Conservation (phyloP, 2,113 vertebrate species). For the Cyprinodon variegatus region DNA sequence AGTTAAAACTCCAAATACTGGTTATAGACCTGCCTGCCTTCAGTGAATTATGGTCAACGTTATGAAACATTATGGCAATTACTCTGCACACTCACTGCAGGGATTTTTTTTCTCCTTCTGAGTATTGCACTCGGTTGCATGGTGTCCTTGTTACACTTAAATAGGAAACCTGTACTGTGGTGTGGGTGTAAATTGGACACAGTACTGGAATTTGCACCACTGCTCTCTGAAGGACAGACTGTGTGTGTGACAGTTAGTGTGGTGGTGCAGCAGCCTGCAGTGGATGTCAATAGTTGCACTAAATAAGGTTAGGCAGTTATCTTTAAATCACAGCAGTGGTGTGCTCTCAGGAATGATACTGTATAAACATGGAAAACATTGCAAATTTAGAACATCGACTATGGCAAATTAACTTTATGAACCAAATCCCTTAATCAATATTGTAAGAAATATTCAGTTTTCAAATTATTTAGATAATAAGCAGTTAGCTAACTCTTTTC, state of each 20-base stretch:
- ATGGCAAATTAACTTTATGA: background rate
- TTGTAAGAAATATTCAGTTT: background rate
- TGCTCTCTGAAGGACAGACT: conserved; percentile 45
- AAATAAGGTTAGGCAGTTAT: conserved; percentile 45
- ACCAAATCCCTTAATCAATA: background rate
- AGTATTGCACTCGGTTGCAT: conserved; percentile 67
- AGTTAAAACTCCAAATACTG: conserved; percentile 59
- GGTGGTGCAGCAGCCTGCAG: conserved; percentile 39
- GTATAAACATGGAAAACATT: conserved; percentile 10
- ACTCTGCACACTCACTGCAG: conserved; percentile 49
- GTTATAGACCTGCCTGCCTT: conserved; percentile 37
- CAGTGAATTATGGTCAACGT: conserved; percentile 47
- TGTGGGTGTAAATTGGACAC: conserved; percentile 71
- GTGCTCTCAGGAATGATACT: conserved; percentile 14
- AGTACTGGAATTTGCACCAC: conserved; percentile 44
- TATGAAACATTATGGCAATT: conserved; percentile 65
- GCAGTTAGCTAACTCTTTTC: too few relatives aligned
- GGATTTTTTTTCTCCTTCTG: conserved; percentile 31
- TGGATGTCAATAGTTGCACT: conserved; percentile 47
- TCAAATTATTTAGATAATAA: background rate
- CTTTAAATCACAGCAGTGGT: conserved; percentile 44
- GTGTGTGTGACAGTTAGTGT: conserved; percentile 47
- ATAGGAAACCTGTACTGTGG: conserved; percentile 62
- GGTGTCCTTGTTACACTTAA: conserved; percentile 56
- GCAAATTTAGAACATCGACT: too few relatives aligned